A percentile compares a stretch with the other conserved stretches of the same genome.
Evolutionary conservation across 2,797 vertebrate species (phyloP).

Genomic region (Trichosurus vulpecula): DNA sequence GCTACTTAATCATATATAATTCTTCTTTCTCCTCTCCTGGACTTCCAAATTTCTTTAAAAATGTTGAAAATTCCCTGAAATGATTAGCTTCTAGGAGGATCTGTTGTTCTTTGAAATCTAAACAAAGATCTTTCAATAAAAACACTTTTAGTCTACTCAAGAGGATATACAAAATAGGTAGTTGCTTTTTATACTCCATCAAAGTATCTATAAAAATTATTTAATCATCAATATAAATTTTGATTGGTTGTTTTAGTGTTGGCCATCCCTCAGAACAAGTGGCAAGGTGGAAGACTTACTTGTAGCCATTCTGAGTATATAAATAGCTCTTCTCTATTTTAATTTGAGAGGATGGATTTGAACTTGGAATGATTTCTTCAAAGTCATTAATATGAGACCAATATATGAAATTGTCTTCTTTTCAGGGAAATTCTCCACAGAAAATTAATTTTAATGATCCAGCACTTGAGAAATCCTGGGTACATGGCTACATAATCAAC

Average conservation of each 20-base stretch:
- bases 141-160: constrained; percentile 86
- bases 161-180: constrained; percentile 84
- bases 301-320: background rate
- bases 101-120: constrained; percentile 78
- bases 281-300: constrained; percentile 56
- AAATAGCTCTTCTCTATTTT: constrained; percentile 66
- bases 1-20: constrained; percentile 80
- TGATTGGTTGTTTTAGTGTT: constrained; percentile 62
- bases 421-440: too few species aligned
- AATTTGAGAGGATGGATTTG: constrained; percentile 83
- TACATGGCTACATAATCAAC: too few species aligned
- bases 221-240: constrained; percentile 88
- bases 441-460: too few species aligned
- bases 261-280: constrained; percentile 53
- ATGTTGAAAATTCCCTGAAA: constrained; percentile 79
- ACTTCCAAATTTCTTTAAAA: constrained; percentile 62
- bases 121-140: constrained; percentile 87
- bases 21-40: constrained; percentile 62
- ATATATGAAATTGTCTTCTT: constrained; percentile 61
- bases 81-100: constrained; percentile 80
- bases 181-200: constrained; percentile 78
- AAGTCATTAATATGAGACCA: constrained; percentile 56
- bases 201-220: constrained; percentile 84
- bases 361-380: constrained; percentile 85
- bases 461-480: too few species aligned